These are phyloP conservation scores for Herminia tarsipennalis DNA, from an alignment of 2,888 invertebrate species.

Conservation along the genomic window DNA sequence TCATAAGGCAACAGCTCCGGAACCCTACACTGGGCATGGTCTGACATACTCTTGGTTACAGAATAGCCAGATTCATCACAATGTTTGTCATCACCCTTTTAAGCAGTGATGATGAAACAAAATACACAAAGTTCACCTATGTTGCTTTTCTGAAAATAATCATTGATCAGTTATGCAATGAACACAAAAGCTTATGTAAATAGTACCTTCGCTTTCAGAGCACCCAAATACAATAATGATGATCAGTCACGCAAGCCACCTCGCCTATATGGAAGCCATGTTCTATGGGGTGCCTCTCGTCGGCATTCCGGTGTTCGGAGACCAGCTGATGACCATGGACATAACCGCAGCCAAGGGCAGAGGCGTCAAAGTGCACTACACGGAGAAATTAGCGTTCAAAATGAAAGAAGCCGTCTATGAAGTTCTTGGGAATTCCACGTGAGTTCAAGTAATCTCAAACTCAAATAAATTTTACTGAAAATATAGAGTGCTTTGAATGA, in stretches of 20 bases:
- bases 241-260: constrained; percentile 54
- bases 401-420: constrained; percentile 52
- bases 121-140: no score
- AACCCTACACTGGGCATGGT: no score
- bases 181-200: not conserved
- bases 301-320: constrained; percentile 54
- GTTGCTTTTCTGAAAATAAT: no score
- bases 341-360: constrained; percentile 41
- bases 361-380: constrained; percentile 49
- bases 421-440: constrained; percentile 56
- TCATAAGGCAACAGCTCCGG: no score
- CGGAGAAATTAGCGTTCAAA: constrained; percentile 45
- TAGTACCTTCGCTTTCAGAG: constrained; percentile 37
- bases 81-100: no score
- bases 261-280: constrained; percentile 56
- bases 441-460: not conserved
- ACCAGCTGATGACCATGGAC: constrained; percentile 56
- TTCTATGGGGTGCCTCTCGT: constrained; percentile 61
- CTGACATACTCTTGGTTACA: no score
- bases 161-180: not conserved
- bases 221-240: constrained; percentile 58
- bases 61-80: no score
- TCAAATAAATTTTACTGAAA: no score
- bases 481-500: no score
- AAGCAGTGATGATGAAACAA: no score